Evolutionary conservation across 92 coral and sea anemone species (phyloP), one percentile per base, ranked within the genome.

Genomic region (Ricordea florida): DNA sequence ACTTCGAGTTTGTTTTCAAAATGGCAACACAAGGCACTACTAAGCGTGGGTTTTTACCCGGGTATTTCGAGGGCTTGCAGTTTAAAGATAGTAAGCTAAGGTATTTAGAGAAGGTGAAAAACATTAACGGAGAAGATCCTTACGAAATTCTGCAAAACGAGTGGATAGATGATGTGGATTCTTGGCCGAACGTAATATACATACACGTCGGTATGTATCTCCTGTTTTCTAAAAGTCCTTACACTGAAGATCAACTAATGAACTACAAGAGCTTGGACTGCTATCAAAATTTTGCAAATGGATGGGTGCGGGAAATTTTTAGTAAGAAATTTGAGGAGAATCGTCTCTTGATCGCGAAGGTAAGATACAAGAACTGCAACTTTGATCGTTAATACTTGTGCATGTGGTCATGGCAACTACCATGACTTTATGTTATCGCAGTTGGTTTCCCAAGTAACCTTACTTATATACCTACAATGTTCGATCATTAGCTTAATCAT

Each of bases 151-250:
- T 76, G 76, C 25, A 43, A 30, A 44, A 75, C 40, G 44, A 38
- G 59, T 74, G 41, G 76, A 27, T 13, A 26, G 81, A 74, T 31
- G 76, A 74, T 62, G n/a, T n/a, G 59, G 83, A 76, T 21, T 31
- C 29, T 6, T 76, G 72, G 83, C 83, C 83, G 20, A 18, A 23
- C 15, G 76, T 76, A n/a, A 48, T 55, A 10, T 57, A 79, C 60
- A 79, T 79, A 16, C 53, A 81, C 30, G 81, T 72, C 15, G 87
- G 87, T 27, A 81, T 72, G 81, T 81, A 81, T 72, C 52, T 81
- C 13, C 81, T 81, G 22, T 81, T 81, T 49, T 17, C 57, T 20
- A 24, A 42, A 40, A 71, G 81, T 31, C 80, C 74, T 11, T 80
- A 72, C 52, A 71, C 73, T 11, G 61, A 80, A 57, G 81, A 80